These are phyloP conservation scores for Geotrupes spiniger DNA, from an alignment of 2,888 invertebrate species.

Conservation along the genomic window DNA sequence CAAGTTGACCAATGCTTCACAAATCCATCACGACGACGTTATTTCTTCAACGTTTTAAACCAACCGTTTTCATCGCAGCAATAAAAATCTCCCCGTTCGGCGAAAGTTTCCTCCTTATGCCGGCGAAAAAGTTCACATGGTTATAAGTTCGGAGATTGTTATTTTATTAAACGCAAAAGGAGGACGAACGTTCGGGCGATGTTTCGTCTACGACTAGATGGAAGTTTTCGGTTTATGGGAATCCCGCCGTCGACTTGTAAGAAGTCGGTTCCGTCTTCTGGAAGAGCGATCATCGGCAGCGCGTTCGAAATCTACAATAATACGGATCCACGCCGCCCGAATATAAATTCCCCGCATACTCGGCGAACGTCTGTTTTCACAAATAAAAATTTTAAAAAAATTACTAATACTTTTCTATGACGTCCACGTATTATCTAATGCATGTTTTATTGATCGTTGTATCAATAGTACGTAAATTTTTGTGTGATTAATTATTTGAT, in stretches of 20 bases:
- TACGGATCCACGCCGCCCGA: constrained; percentile 22
- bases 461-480: too few species aligned
- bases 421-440: too few species aligned
- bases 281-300: constrained; percentile 27
- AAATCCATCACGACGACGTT: too few species aligned
- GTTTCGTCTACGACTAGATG: constrained; percentile 19
- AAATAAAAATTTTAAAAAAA: constrained; percentile 50
- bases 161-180: constrained; percentile 8
- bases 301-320: constrained; percentile 29
- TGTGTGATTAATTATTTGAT: too few species aligned
- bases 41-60: too few species aligned
- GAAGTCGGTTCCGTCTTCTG: constrained; percentile 26
- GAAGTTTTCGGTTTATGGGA: constrained; percentile 32
- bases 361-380: constrained; percentile 37
- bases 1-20: too few species aligned
- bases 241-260: constrained; percentile 31
- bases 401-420: constrained; percentile 38
- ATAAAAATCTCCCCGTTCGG: too few species aligned
- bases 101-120: too few species aligned
- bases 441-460: too few species aligned
- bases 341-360: constrained; percentile 25
- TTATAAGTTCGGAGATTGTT: not conserved
- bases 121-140: too few species aligned
- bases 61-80: too few species aligned
- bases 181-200: constrained; percentile 8